Base-by-base conservation (phyloP, 2,888 invertebrate species). In the Euplexia lucipara region DNA sequence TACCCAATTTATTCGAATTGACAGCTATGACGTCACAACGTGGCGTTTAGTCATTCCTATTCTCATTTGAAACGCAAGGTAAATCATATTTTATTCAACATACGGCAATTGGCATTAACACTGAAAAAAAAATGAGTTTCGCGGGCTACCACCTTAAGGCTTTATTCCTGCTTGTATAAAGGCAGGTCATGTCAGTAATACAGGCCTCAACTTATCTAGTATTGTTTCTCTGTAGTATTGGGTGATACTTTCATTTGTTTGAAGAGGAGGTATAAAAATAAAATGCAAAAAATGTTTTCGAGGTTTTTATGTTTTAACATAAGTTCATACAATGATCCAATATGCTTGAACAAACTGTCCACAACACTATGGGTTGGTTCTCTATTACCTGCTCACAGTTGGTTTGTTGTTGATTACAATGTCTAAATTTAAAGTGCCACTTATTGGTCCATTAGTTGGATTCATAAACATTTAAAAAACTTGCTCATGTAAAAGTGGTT, bases 321-420 rank as follows among this genome's bases (percentile, higher is more conserved):
- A 94, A 92, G 93, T 93, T 94, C 91, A 86, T 93, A 95, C 94
- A 94, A 93, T 94, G 92, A 91, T 94, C 90, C 92, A 93, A 92
- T 93, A 92, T 91, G 92, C 87, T 90, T 90, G 88, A 91, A 92
- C 91, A 90, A 86, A 88, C 90, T 92, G 92, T 91, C 91, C 92
- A 90, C 84, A 89, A 87, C 85, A 83, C 82, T 88, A 88, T 83
- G 83, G 83, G 82, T 83, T 82, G 78, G 83, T 84, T 88, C 67
- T 78, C 80, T 86, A 83, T 80, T 83, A 86, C 79, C 82, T 87
- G 86, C 86, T 86, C 83, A 86, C 82, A 84, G 79, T 83, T 80
- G 79, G 71, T 78, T 86, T 84, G 77, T 85, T 82, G 74, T 75
- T 70, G 78, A 70, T 70, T 88, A 90, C 84, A 88, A 85, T 86